Evolutionary conservation across 2,888 invertebrate genomes (phyloP), one percentile per base, ranked within the genome.

Genomic region (Cremastinae sp.): DNA sequence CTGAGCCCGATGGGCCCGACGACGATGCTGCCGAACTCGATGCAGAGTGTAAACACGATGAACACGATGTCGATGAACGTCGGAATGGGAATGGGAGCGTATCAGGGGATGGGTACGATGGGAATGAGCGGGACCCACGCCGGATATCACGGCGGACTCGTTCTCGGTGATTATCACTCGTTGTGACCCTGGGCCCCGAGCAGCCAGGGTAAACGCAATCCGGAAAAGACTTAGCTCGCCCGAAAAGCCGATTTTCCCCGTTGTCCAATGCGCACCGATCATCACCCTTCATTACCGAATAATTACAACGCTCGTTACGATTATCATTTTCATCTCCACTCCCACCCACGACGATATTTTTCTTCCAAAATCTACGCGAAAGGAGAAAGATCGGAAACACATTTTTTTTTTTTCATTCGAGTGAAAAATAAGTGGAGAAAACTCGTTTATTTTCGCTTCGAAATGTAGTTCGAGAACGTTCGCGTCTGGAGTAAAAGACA

Each of bases 111-210:
- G 86, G 84, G 87, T n/a, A 81, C 89, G 45, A 89, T 89, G 89
- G 88, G 88, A 1, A 89, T 89, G 89, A 84, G 89, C n/a, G 82
- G 87, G 38, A 82, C 87, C 5, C 87, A 87, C 76, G 83, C 85
- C 34, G 84, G 86, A 74, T 89, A 89, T 78, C 89, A 89, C 82
- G 87, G 88, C 78, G 87, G 88, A 58, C 84, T 90, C 74, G 89
- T 89, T 66, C 84, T 90, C 79, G 89, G 89, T 53, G 89, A 90
- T 59, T 90, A 88, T 75, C 89, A 89, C 56, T 87, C 89, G 79
- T 90, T 90, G 89, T 90, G 90, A 90, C 89, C 88, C 86, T 89
- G 89, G 89, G 85, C 85, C 82, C 87, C 85, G 80, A 82, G 83
- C 75, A 85, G 80, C 70, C 86, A 87, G 80, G 80, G 83, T 75